A percentile compares a stretch with the other conserved stretches of the same genome.
Conservation (phyloP, 1,140 invertebrate species). For the Sycophila sp. region DNA sequence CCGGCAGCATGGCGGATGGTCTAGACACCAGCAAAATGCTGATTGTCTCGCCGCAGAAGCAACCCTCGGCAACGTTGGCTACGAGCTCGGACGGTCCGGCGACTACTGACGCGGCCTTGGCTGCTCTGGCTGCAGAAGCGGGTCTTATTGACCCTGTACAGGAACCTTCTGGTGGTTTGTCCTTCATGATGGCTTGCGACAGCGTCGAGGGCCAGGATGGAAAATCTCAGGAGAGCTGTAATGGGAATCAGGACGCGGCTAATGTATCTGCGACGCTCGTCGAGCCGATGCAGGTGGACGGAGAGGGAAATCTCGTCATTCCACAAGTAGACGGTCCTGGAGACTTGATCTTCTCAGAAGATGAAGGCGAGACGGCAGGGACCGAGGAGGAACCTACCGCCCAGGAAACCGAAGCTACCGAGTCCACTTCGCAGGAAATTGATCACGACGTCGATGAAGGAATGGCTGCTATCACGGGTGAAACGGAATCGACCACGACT, state of each 20-base stretch:
- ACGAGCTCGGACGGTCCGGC: conserved; percentile 71
- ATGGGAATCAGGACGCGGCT: conserved; percentile 57
- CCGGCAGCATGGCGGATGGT: conserved; percentile 44
- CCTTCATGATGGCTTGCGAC: conserved; percentile 61
- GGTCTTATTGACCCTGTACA: conserved; percentile 72
- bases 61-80: conserved; percentile 68
- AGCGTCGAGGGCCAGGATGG: conserved; percentile 45
- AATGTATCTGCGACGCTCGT: conserved; percentile 50
- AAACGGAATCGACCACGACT: conserved; percentile 24
- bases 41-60: conserved; percentile 66
- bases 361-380: conserved; percentile 43
- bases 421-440: conserved; percentile 44
- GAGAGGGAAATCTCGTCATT: conserved; percentile 62
- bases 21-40: conserved; percentile 66
- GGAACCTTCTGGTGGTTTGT: conserved; percentile 58
- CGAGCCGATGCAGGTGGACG: conserved; percentile 62
- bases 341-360: conserved; percentile 55
- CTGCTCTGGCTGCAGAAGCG: conserved; percentile 74
- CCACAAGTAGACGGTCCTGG: conserved; percentile 61
- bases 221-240: conserved; percentile 61
- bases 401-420: neutral
- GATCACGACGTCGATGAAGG: conserved; percentile 62
- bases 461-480: conserved; percentile 34
- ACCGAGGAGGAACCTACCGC: conserved; percentile 15
- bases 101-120: conserved; percentile 73